Percentiles rank a stretch among this genome's conserved stretches.
phyloP scores from a whole-genome alignment of 1,140 invertebrate genomes.

The Cepaea nemoralis region DNA sequence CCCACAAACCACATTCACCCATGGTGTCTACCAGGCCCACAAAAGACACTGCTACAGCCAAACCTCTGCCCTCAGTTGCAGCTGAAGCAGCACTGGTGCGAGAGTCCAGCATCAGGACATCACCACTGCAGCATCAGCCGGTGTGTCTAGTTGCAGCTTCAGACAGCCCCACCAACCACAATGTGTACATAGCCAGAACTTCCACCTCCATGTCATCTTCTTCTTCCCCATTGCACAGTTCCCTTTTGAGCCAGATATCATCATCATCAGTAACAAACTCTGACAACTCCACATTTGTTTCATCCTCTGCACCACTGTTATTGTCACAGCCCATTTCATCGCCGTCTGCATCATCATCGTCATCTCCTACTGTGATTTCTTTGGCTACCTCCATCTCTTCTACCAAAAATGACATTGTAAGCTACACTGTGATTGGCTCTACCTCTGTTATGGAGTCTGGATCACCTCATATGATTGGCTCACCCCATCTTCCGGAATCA shows the following conservation, averaged over 20 bases:
- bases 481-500: slow-evolving; percentile 35
- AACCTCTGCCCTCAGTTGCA: neutral
- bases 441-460: slow-evolving; percentile 26
- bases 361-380: slow-evolving; percentile 31
- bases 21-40: neutral
- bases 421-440: slow-evolving; percentile 32
- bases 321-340: slow-evolving; percentile 10
- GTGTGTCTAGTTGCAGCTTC: neutral
- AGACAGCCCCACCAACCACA: neutral
- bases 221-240: neutral
- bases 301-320: neutral
- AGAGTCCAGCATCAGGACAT: neutral
- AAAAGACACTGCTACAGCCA: neutral
- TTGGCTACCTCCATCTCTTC: slow-evolving; percentile 22
- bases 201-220: neutral
- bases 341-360: neutral
- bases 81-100: neutral
- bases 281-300: neutral
- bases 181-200: neutral
- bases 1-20: neutral
- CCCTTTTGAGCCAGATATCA: neutral
- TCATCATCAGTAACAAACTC: neutral
- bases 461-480: slow-evolving; percentile 24
- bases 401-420: slow-evolving; percentile 25
- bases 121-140: neutral